These are phyloP conservation scores for Hipparchia semele DNA, from an alignment of 2,888 invertebrate species.

Conservation along the genomic window DNA sequence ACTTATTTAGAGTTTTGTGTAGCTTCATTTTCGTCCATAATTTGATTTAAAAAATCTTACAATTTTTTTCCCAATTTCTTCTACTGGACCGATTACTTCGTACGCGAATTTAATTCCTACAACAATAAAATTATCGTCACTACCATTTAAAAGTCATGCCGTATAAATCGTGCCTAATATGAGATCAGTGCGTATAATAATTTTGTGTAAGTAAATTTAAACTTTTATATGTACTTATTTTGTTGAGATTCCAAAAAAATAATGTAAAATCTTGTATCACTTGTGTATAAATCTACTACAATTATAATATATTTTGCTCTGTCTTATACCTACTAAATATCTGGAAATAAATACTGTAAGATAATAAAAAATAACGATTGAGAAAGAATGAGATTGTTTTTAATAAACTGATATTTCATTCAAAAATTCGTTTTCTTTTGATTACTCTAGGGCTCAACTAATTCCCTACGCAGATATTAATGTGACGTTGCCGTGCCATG, in stretches of 20 bases:
- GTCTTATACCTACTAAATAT: slow-evolving; percentile 25
- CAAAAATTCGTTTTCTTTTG: slow-evolving; percentile 19
- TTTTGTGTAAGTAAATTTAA: not conserved
- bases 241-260: not conserved
- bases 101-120: too few relatives aligned
- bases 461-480: not conserved
- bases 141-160: too few relatives aligned
- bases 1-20: too few relatives aligned
- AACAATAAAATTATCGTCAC: too few relatives aligned
- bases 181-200: not conserved
- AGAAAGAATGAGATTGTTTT: slow-evolving; percentile 31
- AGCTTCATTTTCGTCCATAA: too few relatives aligned
- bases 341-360: slow-evolving; percentile 27
- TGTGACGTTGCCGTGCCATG: too few relatives aligned
- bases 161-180: not conserved
- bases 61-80: too few relatives aligned
- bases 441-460: not conserved
- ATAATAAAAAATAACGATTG: not conserved
- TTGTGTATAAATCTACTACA: slow-evolving; percentile 18
- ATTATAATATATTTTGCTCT: slow-evolving; percentile 28
- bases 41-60: too few relatives aligned
- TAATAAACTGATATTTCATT: slow-evolving; percentile 32
- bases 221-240: not conserved
- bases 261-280: slow-evolving; percentile 1
- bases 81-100: too few relatives aligned